Percentiles rank a stretch among this genome's conserved stretches.
Evolutionary conservation across 2,888 invertebrate species (phyloP).

Genomic region (Ypsolopha sequella): DNA sequence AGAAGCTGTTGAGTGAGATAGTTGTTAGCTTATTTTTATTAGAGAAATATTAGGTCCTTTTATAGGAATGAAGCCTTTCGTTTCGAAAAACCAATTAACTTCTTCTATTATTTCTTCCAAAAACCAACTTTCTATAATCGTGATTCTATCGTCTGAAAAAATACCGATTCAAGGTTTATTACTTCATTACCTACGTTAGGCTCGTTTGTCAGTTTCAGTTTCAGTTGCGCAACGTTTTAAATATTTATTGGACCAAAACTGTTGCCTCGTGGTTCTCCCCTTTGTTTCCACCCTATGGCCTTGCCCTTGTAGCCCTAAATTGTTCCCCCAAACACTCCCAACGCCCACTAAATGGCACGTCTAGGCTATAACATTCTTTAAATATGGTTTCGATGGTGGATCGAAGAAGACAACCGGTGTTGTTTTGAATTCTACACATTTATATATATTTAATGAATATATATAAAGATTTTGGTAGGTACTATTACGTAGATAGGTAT

Average conservation of each 20-base stretch:
- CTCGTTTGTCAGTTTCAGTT: slow-evolving; percentile 6
- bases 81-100: too few species aligned
- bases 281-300: slow-evolving; percentile 1
- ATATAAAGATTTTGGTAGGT: too few species aligned
- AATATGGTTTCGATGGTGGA: not conserved
- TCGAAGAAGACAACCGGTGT: not conserved
- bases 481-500: too few species aligned
- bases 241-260: slow-evolving; percentile 11
- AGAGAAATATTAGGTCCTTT: too few species aligned
- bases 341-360: not conserved
- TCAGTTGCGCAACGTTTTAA: slow-evolving; percentile 17
- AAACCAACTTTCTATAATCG: too few species aligned
- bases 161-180: too few species aligned
- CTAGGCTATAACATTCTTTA: slow-evolving; percentile 1
- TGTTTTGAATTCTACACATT: not conserved
- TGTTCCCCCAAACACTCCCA: not conserved
- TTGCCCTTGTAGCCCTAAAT: slow-evolving; percentile 1
- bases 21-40: not conserved
- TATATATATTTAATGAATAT: too few species aligned
- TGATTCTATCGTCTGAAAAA: too few species aligned
- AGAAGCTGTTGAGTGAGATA: slow-evolving; percentile 4
- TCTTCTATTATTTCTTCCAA: too few species aligned
- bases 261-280: not conserved
- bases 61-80: too few species aligned
- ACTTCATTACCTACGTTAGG: not conserved